A percentile compares a stretch with the other conserved stretches of the same genome.
Conservation (phyloP, 1,140 invertebrate species). For the Atta colombica region DNA sequence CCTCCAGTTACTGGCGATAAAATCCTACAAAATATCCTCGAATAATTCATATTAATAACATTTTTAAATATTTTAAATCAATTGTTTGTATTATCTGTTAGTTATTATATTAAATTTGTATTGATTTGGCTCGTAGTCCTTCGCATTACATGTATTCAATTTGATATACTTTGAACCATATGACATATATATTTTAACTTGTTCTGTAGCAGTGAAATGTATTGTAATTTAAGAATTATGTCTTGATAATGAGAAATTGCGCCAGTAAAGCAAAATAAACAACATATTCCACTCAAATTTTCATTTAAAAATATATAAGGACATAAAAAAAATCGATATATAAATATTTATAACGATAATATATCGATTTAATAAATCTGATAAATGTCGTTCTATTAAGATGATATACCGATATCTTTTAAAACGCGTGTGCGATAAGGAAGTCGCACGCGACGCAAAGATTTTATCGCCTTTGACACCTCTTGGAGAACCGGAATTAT, state of each 20-base stretch:
- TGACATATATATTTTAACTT: not conserved
- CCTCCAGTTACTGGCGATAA: not conserved
- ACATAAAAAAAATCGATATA: constrained; percentile 3
- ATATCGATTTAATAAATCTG: not conserved
- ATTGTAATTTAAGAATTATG: not conserved
- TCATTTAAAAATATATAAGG: not conserved
- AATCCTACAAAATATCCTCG: not conserved
- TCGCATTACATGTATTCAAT: no score
- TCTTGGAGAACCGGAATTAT: constrained; percentile 1
- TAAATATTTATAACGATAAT: not conserved
- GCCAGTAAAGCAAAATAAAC: not conserved
- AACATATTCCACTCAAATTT: not conserved
- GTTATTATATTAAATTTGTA: no score
- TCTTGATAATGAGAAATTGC: not conserved
- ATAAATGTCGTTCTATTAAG: not conserved
- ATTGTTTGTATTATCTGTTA: no score
- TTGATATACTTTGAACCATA: no score
- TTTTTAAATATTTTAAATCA: constrained; percentile 6
- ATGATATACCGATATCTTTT: not conserved
- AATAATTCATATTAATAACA: constrained; percentile 1
- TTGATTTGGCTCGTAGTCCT: no score
- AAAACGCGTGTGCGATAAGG: not conserved
- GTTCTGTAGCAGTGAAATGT: not conserved
- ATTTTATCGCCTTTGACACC: not conserved
- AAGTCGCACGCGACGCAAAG: not conserved